These are phyloP conservation scores for Laothoe populi DNA, from an alignment of 2,888 invertebrate genomes.

Conservation along the genomic window DNA sequence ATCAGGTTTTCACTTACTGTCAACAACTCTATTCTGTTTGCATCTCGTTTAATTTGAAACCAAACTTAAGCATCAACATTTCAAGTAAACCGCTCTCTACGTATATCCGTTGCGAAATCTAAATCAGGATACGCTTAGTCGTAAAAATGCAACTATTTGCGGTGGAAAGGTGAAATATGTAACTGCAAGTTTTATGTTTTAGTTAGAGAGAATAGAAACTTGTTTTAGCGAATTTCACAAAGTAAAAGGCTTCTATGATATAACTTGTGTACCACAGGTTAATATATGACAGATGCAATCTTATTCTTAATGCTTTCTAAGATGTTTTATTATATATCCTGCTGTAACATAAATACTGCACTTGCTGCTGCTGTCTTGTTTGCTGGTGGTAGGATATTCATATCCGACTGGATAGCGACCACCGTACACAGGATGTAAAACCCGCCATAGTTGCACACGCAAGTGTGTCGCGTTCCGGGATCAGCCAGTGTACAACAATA, in stretches of 20 bases:
- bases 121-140: background rate
- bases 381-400: too few species aligned
- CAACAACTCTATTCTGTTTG: too few species aligned
- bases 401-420: too few species aligned
- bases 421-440: too few species aligned
- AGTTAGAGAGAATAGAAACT: slow-evolving; percentile 19
- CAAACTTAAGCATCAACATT: too few species aligned
- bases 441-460: too few species aligned
- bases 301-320: slow-evolving; percentile 5
- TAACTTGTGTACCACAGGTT: slow-evolving; percentile 2
- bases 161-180: slow-evolving; percentile 9
- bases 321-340: background rate
- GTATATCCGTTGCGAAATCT: background rate
- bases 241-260: slow-evolving; percentile 25
- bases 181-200: slow-evolving; percentile 22
- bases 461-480: too few species aligned
- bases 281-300: background rate
- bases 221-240: slow-evolving; percentile 25
- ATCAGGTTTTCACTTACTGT: too few species aligned
- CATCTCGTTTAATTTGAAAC: too few species aligned
- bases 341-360: too few species aligned
- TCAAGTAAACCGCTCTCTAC: background rate
- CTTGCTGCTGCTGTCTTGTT: too few species aligned
- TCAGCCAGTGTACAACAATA: too few species aligned
- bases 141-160: background rate